Conservation (phyloP, 1,140 invertebrate genomes). For the Muscidifurax raptorellus region DNA sequence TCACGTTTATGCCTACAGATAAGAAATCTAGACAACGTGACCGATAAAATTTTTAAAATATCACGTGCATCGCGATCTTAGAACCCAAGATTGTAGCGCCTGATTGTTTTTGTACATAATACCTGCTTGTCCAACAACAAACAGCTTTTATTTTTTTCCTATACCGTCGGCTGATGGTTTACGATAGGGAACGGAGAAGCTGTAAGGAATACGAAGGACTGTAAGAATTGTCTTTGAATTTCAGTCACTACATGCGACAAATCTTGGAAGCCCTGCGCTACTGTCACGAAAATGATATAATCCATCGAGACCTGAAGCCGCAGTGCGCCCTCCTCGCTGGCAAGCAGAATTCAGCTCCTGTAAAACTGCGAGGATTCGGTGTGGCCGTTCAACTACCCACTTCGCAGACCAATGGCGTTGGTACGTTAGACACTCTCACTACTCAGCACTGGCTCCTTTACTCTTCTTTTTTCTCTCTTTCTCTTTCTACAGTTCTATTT, state of each 20-base stretch:
- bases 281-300: constrained; percentile 98
- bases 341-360: constrained; percentile 97
- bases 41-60: not conserved
- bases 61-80: too few relatives aligned
- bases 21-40: not conserved
- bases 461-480: constrained; percentile 8
- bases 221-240: constrained; percentile 57
- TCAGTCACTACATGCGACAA: constrained; percentile 98
- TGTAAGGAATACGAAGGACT: not conserved
- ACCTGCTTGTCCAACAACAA: too few relatives aligned
- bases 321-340: constrained; percentile 95
- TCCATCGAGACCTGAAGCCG: constrained; percentile 96
- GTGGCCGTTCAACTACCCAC: constrained; percentile 94
- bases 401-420: constrained; percentile 84
- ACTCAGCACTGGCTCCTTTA: constrained; percentile 27
- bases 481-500: constrained; percentile 13
- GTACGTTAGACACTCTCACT: constrained; percentile 71
- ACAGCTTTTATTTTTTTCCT: too few relatives aligned
- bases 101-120: not conserved
- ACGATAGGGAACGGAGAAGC: not conserved
- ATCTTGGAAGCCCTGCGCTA: constrained; percentile 95
- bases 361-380: constrained; percentile 98
- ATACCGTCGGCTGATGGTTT: not conserved
- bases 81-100: too few relatives aligned
- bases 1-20: not conserved